Evolutionary conservation across 2,797 vertebrate species (phyloP).

Genomic region (Neomorphus geoffroyi): DNA sequence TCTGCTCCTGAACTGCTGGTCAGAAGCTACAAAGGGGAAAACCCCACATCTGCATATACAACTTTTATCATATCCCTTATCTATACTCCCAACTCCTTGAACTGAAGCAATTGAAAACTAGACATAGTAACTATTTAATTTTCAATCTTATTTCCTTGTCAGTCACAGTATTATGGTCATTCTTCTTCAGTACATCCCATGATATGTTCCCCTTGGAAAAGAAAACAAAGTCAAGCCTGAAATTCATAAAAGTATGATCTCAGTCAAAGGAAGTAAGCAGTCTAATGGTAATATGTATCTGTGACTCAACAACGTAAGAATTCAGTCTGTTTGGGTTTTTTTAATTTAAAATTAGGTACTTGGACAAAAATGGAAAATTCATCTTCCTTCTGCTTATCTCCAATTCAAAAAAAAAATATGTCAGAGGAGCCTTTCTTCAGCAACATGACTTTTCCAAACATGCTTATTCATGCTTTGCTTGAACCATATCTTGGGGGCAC

Average conservation of each 20-base stretch:
- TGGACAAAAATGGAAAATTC: not conserved
- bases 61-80: not conserved
- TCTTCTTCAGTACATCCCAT: not conserved
- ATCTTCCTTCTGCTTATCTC: not conserved
- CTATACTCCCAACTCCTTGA: not conserved
- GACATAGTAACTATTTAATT: not conserved
- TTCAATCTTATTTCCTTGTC: not conserved
- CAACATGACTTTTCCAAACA: not conserved
- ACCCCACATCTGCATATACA: not conserved
- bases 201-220: not conserved
- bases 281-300: not conserved
- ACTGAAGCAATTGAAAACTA: not conserved
- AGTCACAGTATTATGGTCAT: not conserved
- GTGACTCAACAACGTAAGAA: accelerated
- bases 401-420: not conserved
- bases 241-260: not conserved
- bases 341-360: not conserved
- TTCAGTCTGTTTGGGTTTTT: not conserved
- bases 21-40: not conserved
- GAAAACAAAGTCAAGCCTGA: not conserved
- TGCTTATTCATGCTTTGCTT: not conserved
- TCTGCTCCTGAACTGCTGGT: not conserved
- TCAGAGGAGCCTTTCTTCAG: not conserved
- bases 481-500: not conserved
- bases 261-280: not conserved